Evolutionary conservation across 1,140 invertebrate species (phyloP).

Genomic region (Callitettix versicolor): DNA sequence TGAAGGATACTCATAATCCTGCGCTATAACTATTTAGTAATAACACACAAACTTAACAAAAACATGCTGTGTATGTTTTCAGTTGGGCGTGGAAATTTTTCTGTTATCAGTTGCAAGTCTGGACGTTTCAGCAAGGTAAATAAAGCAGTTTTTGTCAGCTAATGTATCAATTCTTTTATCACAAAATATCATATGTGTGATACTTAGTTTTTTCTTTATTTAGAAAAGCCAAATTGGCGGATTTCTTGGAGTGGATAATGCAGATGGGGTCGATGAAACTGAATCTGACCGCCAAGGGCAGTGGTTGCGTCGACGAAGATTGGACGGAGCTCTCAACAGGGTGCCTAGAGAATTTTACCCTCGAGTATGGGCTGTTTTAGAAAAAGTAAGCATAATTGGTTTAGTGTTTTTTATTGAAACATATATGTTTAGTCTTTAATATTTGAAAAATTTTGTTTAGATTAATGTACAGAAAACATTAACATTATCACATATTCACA

Average conservation of each 20-base stretch:
- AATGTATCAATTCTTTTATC: too few species aligned
- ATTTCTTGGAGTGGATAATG: constrained; percentile 40
- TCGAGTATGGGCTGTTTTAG: constrained; percentile 81
- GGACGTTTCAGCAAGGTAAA: constrained; percentile 66
- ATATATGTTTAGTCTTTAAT: too few species aligned
- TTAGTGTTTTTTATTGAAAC: too few species aligned
- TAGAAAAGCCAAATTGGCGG: constrained; percentile 71
- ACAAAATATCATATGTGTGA: too few species aligned
- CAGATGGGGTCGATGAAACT: constrained; percentile 39
- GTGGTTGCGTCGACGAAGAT: constrained; percentile 83
- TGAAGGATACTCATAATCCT: too few species aligned
- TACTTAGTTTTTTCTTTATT: constrained; percentile 22
- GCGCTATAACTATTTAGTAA: too few species aligned
- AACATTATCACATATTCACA: too few species aligned
- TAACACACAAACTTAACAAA: too few species aligned
- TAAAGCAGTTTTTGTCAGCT: too few species aligned
- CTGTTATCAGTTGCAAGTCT: constrained; percentile 75
- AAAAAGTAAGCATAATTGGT: constrained; percentile 59
- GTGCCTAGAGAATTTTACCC: constrained; percentile 95
- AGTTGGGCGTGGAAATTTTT: constrained; percentile 75
- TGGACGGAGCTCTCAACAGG: constrained; percentile 94
- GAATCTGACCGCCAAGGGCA: constrained; percentile 85
- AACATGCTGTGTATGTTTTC: too few species aligned
- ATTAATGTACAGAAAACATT: too few species aligned
- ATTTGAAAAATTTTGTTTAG: too few species aligned